Evolutionary conservation across 2,113 vertebrate species (phyloP).

Genomic region (Neolamprologus devosi): DNA sequence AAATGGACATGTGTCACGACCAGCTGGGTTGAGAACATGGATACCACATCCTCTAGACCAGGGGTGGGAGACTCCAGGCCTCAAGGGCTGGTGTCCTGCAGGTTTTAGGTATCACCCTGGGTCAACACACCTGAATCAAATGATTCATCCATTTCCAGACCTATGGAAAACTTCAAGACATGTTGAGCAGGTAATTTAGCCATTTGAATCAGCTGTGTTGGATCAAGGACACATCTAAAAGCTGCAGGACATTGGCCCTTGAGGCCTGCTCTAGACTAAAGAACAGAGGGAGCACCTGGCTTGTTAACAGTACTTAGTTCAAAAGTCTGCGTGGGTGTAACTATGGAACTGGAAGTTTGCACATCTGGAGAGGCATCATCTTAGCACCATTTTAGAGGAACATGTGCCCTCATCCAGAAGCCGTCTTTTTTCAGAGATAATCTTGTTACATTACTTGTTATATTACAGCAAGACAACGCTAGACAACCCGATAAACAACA

Average conservation of each 20-base stretch:
- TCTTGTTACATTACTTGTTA: not conserved
- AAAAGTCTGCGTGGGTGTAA: not conserved
- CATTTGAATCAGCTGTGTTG: not conserved
- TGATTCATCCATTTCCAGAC: not conserved
- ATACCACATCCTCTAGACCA: not conserved
- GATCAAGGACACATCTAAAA: not conserved
- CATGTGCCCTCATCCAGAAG: not conserved
- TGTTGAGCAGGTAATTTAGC: not conserved
- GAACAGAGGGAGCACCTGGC: not conserved
- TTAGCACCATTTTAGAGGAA: not conserved
- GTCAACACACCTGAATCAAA: not conserved
- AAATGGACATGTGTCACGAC: not conserved
- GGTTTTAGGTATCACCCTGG: not conserved
- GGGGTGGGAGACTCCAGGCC: not conserved
- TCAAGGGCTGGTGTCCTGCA: not conserved
- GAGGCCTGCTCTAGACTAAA: not conserved
- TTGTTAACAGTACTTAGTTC: not conserved
- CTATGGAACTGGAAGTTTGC: not conserved
- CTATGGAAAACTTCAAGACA: not conserved
- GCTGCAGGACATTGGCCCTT: not conserved
- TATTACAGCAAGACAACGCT: not conserved
- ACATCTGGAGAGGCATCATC: not conserved
- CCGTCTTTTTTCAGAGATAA: fast-evolving
- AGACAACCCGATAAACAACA: not conserved
- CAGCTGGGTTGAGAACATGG: not conserved